Evolutionary conservation across 2,113 vertebrate species (phyloP), one percentile per base, ranked within the genome.

Genomic region (Prunella himalayana): DNA sequence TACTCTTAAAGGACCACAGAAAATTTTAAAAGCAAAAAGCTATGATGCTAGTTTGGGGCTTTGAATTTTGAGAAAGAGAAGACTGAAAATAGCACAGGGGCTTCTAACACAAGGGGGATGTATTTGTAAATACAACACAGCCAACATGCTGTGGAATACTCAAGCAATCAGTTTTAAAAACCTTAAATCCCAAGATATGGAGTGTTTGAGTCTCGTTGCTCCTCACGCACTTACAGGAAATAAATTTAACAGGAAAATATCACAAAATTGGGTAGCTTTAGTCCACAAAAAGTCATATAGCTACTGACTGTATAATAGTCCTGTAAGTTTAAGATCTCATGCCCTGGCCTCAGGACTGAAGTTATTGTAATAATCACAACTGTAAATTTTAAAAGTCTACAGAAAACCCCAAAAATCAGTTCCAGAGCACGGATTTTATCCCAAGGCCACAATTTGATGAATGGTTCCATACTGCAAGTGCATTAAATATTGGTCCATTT

Each of bases 381-480:
- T 86, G 70, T 54, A 91, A 81, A 93, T 88, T 68, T 91, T 82
- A 88, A 92, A 96, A 91, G 41, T 44, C 66, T 76, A 45, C 45
- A 90, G 81, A 94, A 96, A 96, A 97, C 39, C 64, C 45, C 44
- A 44, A 83, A 90, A 54, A 91, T 81, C 78, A 82, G 75, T 83
- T 90, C 63, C 69, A 95, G 83, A 94, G 89, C 41, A 71, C 0
- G 28, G 88, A 97, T 94, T 90, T 94, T 96, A 95, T 94, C 88
- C 64, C 90, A 97, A 97, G 95, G 94, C 94, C 97, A 97, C 95
- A 79, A 50, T 71, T 92, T 95, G 61, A 96, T 85, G 31, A 96
- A 73, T 63, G 33, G 92, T 80, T 96, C n/a, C 79, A 93, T 83
- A 70, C 22, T 95, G 53, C 61, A 88, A 96, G 84, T 69, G 51